These are phyloP conservation scores for Malacosoma neustria DNA, from an alignment of 2,888 invertebrate genomes.

Conservation along the genomic window DNA sequence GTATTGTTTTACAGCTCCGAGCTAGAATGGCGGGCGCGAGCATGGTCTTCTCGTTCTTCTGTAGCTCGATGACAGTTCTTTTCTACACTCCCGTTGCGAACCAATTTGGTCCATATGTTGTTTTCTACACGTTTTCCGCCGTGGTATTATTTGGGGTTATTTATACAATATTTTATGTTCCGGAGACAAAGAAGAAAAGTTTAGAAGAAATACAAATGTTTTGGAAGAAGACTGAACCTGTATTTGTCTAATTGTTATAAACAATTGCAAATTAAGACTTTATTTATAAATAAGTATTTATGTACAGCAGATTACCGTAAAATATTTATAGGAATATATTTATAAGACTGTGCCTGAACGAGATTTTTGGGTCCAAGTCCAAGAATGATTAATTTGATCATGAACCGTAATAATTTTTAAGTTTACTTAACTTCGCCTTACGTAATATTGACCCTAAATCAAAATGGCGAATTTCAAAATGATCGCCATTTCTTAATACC, in stretches of 20 bases:
- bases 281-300: too few relatives aligned
- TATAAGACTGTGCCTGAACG: too few relatives aligned
- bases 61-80: slow-evolving; percentile 48
- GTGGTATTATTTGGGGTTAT: slow-evolving; percentile 44
- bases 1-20: slow-evolving; percentile 31
- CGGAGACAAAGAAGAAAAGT: slow-evolving; percentile 63
- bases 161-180: slow-evolving; percentile 53
- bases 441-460: too few relatives aligned
- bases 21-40: slow-evolving; percentile 48
- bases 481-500: too few relatives aligned
- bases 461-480: too few relatives aligned
- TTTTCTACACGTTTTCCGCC: slow-evolving; percentile 50
- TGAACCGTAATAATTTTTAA: too few relatives aligned
- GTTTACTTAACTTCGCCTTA: too few relatives aligned
- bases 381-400: too few relatives aligned
- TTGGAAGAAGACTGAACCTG: slow-evolving; percentile 37
- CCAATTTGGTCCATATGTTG: slow-evolving; percentile 43
- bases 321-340: too few relatives aligned
- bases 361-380: too few relatives aligned
- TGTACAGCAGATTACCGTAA: too few relatives aligned
- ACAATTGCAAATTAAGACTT: too few relatives aligned
- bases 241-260: slow-evolving; percentile 25
- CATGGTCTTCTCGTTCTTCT: slow-evolving; percentile 53
- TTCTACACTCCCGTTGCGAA: slow-evolving; percentile 46
- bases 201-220: slow-evolving; percentile 43